Evolutionary conservation across 2,113 vertebrate species (phyloP), one percentile per base, ranked within the genome.

Genomic region (Oenanthe oenanthe): DNA sequence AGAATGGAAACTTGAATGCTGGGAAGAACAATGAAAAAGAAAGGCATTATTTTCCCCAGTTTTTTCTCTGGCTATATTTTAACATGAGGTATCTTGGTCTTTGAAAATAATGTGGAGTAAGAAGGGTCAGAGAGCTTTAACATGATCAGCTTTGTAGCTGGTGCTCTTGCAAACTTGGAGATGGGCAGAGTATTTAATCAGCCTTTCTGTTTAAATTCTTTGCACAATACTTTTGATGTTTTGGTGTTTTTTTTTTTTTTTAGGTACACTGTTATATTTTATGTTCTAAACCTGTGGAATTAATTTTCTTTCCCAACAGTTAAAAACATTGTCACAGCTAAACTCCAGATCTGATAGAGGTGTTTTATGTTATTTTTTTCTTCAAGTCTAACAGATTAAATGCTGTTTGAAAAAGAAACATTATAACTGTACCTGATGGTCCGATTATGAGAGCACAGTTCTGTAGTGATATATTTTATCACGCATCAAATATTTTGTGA

Each of bases 141-240:
- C 36, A 28, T 50, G 25, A 74, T 34, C 42, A 54, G 40, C 81
- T 89, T 70, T 79, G 38, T 68, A 71, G 54, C 13, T 68, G 34
- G 9, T 77, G 43, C 36, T 86, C 19, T 61, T 89, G 60, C n/a
- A 34, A 53, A 20, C 40, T 61, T 71, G 28, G 48, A 56, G 62
- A 32, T 76, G 85, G 53, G 51, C 50, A 70, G 45, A 32, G 31
- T 62, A 17, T 76, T 89, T 88, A 79, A 66, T 70, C 42, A 75
- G 34, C 50, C 71, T 85, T 93, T 89, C 20, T 72, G 92, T 51
- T 88, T 88, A 57, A 75, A 58, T 70, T 68, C 45, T 91, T 93
- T 87, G 47, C 21, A 3, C 66, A 66, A 40, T 67, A 50, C 50
- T 82, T 87, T 20, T 36, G 42, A 62, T 80, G 38, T 76, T 81